Evolutionary conservation across 1,140 invertebrate genomes (phyloP).

Genomic region (Brachionus koreanus): DNA sequence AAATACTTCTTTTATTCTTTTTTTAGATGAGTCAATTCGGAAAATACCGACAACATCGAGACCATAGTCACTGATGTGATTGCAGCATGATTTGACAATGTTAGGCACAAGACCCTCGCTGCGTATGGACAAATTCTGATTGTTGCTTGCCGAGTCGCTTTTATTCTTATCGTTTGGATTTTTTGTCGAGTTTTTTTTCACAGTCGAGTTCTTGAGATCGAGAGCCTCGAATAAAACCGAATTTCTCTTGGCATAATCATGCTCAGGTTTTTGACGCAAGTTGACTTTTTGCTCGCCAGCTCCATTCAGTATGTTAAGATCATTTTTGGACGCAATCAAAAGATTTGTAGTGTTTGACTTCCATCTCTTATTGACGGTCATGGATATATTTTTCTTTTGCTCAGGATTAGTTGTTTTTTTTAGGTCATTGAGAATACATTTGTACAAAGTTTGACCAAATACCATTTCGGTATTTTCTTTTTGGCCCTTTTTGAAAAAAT

Average conservation of each 20-base stretch:
- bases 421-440: conserved; percentile 42
- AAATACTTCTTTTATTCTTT: conserved; percentile 39
- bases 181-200: background rate
- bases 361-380: background rate
- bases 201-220: background rate
- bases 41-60: conserved; percentile 26
- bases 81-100: conserved; percentile 36
- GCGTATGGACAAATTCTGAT: conserved; percentile 28
- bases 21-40: conserved; percentile 39
- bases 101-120: conserved; percentile 39
- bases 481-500: background rate
- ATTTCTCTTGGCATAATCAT: conserved; percentile 15
- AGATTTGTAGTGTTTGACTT: conserved; percentile 23
- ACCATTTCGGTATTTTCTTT: background rate
- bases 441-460: conserved; percentile 40
- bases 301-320: background rate
- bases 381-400: background rate
- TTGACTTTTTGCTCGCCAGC: background rate
- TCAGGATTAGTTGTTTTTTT: background rate
- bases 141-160: background rate
- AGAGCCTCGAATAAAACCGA: conserved; percentile 39
- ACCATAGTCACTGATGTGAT: conserved; percentile 35
- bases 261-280: background rate
- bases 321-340: conserved; percentile 34
- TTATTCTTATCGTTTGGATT: background rate